Base-by-base conservation (phyloP, 1,140 invertebrate genomes). In the Hycleus cichorii region DNA sequence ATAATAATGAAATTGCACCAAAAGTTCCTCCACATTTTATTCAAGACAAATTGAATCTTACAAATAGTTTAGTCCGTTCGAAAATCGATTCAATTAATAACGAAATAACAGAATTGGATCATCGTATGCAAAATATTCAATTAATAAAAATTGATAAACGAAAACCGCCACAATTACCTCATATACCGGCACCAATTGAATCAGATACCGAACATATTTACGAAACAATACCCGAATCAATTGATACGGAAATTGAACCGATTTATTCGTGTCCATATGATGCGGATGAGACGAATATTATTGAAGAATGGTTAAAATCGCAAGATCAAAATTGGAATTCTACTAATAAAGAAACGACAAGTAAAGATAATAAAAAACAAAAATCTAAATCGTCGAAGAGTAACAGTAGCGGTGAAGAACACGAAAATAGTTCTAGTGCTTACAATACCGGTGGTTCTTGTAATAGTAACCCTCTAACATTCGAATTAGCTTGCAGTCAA, bases 391-490 rank as follows among this genome's bases (percentile, higher is more conserved):
- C 71, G 0, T 77, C 75, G 1, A 77, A 78, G 54, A 79, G 77
- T 57, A 79, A 76, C 57, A 79, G 77, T 48, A 79, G 77, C 4
- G 74, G 74, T 9, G 80, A 82, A 57, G 83, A 84, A 45, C 78
- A 83, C 48, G 82, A 78, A 42, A 77, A 86, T 58, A 84, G 82
- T 18, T 86, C 86, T 25, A 87, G 83, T 73, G 87, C 87, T 48
- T 89, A 89, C 67, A 90, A 89, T 63, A 89, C 87, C 1, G 88
- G 86, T 2, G 87, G 87, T 58, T 85, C 83, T 2, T 87, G 85
- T 63, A 83, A 87, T 52, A 88, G 86, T 64, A 87, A 84, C 53
- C 85, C 83, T 3, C 73, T 85, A 7, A 82, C 82, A 5, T 65
- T 83, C 51, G 82, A 84, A 64, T 72, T 86, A 3, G 80, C 79